Evolutionary conservation across 2,888 invertebrate species (phyloP).

Genomic region (Leptothorax acervorum): DNA sequence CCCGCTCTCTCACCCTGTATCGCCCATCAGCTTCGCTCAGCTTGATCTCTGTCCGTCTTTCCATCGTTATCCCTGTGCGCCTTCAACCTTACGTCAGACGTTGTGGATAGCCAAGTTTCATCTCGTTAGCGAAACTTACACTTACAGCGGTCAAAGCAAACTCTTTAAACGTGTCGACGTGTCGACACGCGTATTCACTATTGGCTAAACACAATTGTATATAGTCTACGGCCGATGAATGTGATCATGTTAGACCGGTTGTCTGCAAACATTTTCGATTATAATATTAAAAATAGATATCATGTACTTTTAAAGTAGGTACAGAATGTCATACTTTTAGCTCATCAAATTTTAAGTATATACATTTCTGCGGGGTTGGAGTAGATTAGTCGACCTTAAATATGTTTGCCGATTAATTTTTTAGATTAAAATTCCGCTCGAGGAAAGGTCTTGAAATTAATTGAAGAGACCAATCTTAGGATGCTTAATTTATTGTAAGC

Average conservation of each 20-base stretch:
- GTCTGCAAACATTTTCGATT: background rate
- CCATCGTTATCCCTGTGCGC: constrained; percentile 39
- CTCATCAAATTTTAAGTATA: background rate
- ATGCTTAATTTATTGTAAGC: background rate
- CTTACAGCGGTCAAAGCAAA: constrained; percentile 72
- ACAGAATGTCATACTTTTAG: background rate
- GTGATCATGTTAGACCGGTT: background rate
- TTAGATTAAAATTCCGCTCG: constrained; percentile 18
- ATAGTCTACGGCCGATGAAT: background rate
- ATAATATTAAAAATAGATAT: constrained; percentile 9
- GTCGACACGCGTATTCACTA: background rate
- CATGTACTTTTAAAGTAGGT: no score
- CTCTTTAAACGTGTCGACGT: constrained; percentile 56
- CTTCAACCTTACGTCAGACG: constrained; percentile 47
- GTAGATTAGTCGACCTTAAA: background rate
- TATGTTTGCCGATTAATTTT: background rate
- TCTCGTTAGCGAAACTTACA: constrained; percentile 76
- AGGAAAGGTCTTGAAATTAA: background rate
- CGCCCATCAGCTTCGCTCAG: constrained; percentile 15
- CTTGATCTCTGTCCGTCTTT: constrained; percentile 44
- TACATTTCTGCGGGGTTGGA: background rate
- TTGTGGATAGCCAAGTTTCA: constrained; percentile 73
- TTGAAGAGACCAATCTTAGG: background rate
- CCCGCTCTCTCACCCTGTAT: constrained; percentile 16
- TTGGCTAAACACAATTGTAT: background rate